Conservation (phyloP, 2,888 invertebrate genomes). For the Limnephilus lunatus region DNA sequence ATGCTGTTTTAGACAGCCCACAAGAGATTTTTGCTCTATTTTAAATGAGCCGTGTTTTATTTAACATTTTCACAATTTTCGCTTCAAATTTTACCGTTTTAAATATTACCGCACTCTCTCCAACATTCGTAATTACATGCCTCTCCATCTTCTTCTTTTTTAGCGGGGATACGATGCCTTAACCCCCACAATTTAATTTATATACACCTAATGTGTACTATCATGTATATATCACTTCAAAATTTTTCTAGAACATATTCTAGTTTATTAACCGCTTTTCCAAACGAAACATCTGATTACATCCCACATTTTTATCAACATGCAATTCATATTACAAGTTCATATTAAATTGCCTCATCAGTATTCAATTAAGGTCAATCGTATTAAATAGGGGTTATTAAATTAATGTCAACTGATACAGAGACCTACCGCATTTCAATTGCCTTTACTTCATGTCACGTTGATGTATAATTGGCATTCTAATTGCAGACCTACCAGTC, state of each 20-base stretch:
- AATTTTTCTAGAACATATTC: neutral
- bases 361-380: neutral
- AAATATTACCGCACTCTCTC: too few relatives aligned
- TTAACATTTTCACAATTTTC: too few relatives aligned
- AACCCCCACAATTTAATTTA: too few relatives aligned
- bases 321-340: too few relatives aligned
- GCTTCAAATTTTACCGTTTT: too few relatives aligned
- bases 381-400: neutral
- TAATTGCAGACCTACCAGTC: slow-evolving; percentile 3
- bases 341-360: neutral
- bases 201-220: neutral
- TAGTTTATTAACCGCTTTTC: neutral
- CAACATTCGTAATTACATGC: too few relatives aligned
- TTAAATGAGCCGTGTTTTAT: too few relatives aligned
- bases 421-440: neutral
- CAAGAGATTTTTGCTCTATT: too few relatives aligned
- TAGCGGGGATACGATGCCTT: too few relatives aligned
- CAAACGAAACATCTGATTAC: neutral
- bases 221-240: too few relatives aligned
- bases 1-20: too few relatives aligned
- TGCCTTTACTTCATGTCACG: neutral
- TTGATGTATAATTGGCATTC: slow-evolving; percentile 12
- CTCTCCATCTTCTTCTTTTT: too few relatives aligned
- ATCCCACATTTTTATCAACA: neutral
- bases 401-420: neutral